These are phyloP conservation scores for Lepisosteus oculatus DNA, from an alignment of 2,113 vertebrate species.

Conservation along the genomic window DNA sequence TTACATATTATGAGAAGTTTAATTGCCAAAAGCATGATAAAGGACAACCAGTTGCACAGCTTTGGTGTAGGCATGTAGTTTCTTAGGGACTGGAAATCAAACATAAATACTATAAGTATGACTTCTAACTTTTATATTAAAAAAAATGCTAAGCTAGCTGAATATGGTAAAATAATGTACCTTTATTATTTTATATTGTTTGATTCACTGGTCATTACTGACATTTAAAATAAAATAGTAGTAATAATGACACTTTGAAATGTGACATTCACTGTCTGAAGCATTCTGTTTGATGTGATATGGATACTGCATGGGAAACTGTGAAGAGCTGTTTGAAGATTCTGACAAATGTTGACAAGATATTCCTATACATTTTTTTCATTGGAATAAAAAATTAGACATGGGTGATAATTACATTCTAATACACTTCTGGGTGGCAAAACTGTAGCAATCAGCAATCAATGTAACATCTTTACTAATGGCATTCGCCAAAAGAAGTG, in stretches of 20 bases:
- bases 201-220: conserved; percentile 16
- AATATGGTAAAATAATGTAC: no score
- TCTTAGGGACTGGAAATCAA: no score
- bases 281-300: conserved; percentile 27
- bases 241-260: conserved; percentile 25
- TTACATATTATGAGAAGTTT: not conserved
- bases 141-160: no score
- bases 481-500: no score
- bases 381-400: conserved; percentile 18
- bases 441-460: not conserved
- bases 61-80: no score
- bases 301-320: conserved; percentile 19
- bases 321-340: conserved; percentile 30
- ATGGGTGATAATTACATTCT: conserved; percentile 20
- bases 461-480: no score
- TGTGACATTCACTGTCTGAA: conserved; percentile 34
- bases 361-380: conserved; percentile 15
- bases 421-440: not conserved
- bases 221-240: conserved; percentile 10
- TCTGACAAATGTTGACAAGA: conserved; percentile 33
- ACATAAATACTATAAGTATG: no score
- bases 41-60: no score
- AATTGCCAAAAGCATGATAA: no score
- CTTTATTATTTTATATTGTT: not conserved
- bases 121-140: no score